A percentile compares a stretch with the other conserved stretches of the same genome.
These are phyloP conservation scores for Pangasius sanitwongsei DNA, from an alignment of 2,797 vertebrate genomes.

Conservation along the genomic window DNA sequence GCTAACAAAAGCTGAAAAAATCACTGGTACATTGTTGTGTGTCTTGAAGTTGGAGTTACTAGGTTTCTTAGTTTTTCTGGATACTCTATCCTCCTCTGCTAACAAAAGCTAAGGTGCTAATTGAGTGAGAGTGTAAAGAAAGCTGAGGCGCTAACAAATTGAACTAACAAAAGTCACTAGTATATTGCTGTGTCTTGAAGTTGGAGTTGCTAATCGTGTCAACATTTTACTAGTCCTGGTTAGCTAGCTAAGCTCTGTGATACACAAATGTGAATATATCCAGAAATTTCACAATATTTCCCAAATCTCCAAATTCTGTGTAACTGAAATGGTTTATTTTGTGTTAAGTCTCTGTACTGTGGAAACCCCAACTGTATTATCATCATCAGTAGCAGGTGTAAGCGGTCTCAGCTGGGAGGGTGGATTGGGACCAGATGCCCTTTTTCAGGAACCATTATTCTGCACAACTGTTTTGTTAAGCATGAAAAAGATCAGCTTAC, in stretches of 20 bases:
- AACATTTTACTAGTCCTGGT: not conserved
- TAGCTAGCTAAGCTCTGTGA: not conserved
- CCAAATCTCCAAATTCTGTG: not conserved
- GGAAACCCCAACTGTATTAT: not conserved
- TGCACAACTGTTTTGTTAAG: not conserved
- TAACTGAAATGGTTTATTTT: not conserved
- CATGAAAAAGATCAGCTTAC: not conserved
- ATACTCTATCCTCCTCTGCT: not conserved
- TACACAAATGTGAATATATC: not conserved
- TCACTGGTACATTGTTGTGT: not conserved
- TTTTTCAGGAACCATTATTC: not conserved
- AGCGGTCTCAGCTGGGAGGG: not conserved
- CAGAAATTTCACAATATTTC: not conserved
- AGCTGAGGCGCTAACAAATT: not conserved
- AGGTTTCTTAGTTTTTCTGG: not conserved
- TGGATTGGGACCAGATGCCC: not conserved
- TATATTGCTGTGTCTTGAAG: not conserved
- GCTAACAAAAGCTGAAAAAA: not conserved
- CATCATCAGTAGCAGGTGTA: not conserved
- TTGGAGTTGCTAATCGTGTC: not conserved
- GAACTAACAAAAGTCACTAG: not conserved
- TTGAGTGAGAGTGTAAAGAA: not conserved
- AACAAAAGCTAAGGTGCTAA: not conserved
- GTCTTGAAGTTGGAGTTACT: not conserved
- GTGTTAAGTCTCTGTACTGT: not conserved